These are phyloP conservation scores for Tachycineta bicolor DNA, from an alignment of 2,113 vertebrate genomes.

Conservation along the genomic window DNA sequence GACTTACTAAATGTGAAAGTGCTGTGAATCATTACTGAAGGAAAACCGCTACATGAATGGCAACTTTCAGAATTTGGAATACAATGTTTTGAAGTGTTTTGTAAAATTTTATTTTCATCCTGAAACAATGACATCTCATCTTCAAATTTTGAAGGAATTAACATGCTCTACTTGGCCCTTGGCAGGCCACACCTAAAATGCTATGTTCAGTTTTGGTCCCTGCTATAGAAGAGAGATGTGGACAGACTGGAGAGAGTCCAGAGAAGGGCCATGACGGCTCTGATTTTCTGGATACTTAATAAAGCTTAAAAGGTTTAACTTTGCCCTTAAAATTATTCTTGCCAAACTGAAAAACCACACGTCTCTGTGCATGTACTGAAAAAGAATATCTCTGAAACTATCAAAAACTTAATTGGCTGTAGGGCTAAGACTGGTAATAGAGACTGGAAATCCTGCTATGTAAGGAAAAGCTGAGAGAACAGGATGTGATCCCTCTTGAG, in stretches of 20 bases:
- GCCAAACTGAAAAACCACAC: not conserved
- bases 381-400: not conserved
- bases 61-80: not conserved
- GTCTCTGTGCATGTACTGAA: not conserved
- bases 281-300: not conserved
- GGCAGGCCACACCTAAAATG: not conserved
- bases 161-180: not conserved
- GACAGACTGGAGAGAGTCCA: not conserved
- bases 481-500: not conserved
- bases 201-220: not conserved
- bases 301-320: not conserved
- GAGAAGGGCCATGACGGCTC: not conserved
- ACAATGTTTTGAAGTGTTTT: not conserved
- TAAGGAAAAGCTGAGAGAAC: not conserved
- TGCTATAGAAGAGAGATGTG: not conserved
- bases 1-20: not conserved
- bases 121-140: not conserved
- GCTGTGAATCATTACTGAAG: not conserved
- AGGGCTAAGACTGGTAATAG: not conserved
- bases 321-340: not conserved
- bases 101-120: not conserved
- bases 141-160: not conserved
- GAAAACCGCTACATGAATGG: not conserved
- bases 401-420: not conserved
- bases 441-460: not conserved